Evolutionary conservation across 1,140 invertebrate species (phyloP), one percentile per base, ranked within the genome.

Genomic region (Bombus soroeensis): DNA sequence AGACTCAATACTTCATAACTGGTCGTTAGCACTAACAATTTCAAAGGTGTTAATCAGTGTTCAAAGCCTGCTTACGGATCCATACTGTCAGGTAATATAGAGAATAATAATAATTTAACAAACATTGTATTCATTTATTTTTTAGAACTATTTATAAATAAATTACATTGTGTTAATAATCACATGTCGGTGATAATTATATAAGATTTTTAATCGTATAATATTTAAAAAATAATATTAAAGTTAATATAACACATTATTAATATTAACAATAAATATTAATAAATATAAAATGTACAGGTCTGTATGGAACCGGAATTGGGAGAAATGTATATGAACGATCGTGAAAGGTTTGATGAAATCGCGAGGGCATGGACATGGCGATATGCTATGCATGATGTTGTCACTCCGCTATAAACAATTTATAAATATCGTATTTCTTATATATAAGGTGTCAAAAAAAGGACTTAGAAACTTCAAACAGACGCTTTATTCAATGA

Each of bases 1-100:
- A 84, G 98, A 99, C 95, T 99, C 98, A 25, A 98, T 99, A 92
- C 98, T 98, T 92, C 98, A 99, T 94, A 99, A 99, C 95, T 99
- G 98, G 98, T 98, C 98, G 59, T 95, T 99, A 77, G 98, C 98
- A 22, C 95, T 99, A 41, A 99, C 98, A 25, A 97, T 99, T 93
- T 97, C 98, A 68, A 99, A 99, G 93, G 97, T 98, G 70, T 96
- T 98, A 79, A 97, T 98, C 72, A 98, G 98, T 81, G 97, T 98
- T 78, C 98, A 99, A 96, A 98, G 98, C 91, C 95, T 99, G 62
- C 96, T 99, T 34, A 99, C 98, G 0, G 98, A 99, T 95, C 98
- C 98, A 1, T 99, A 98, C 92, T 98, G 97, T 91, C 96, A 97
- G 92, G 97, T 97, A 87, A 95, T 78, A 47, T 28, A 79, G 9